These are phyloP conservation scores for Spondyliosoma cantharus DNA, from an alignment of 2,797 vertebrate species.

Conservation along the genomic window DNA sequence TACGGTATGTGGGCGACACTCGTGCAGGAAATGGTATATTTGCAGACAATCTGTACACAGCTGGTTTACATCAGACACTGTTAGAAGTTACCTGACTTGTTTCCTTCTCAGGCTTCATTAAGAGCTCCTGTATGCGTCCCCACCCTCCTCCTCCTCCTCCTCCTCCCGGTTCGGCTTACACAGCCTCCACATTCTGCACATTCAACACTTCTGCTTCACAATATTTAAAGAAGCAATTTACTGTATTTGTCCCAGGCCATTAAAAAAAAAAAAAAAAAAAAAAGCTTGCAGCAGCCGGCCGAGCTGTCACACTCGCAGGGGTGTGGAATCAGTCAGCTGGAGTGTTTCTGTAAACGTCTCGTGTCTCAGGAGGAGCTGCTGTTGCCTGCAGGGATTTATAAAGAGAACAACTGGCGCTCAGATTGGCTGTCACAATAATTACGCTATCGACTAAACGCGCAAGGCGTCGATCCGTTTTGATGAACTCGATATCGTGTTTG, in stretches of 20 bases:
- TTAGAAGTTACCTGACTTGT: not conserved
- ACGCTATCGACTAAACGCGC: no score
- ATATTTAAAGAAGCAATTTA: slow-evolving; percentile 54
- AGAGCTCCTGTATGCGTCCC: not conserved
- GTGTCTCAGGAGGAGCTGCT: slow-evolving; percentile 37
- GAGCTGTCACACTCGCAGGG: slow-evolving; percentile 29
- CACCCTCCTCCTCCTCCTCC: not conserved
- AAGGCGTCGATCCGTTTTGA: no score
- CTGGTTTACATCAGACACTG: not conserved
- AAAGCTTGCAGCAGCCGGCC: slow-evolving; percentile 3
- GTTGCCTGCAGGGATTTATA: slow-evolving; percentile 19
- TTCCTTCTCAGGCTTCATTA: not conserved
- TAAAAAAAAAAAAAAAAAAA: slow-evolving; percentile 23
- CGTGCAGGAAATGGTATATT: not conserved
- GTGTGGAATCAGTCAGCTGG: slow-evolving; percentile 47
- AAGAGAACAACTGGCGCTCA: not conserved
- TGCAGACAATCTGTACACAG: not conserved
- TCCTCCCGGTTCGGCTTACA: not conserved
- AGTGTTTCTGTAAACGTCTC: slow-evolving; percentile 30
- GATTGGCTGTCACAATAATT: not conserved
- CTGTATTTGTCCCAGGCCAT: slow-evolving; percentile 54
- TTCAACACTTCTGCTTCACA: slow-evolving; percentile 44
- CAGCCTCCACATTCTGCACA: slow-evolving; percentile 34
- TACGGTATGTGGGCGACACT: no score
- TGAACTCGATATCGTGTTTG: no score